phyloP scores from a whole-genome alignment of 2,797 vertebrate species.

The Tachyglossus aculeatus region DNA sequence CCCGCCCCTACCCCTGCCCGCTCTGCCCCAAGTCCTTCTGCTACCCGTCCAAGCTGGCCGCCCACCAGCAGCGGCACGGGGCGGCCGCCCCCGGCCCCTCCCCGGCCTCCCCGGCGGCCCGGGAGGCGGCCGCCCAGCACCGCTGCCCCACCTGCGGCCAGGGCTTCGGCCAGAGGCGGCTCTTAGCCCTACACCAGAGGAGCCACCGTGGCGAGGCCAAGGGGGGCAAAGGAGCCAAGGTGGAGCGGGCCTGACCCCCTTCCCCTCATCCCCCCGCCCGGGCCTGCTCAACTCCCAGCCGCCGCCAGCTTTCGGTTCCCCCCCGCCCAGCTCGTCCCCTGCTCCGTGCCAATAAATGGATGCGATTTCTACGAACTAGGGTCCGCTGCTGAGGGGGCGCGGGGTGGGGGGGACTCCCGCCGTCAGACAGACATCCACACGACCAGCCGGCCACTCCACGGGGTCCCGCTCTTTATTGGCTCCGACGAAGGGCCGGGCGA shows the following conservation, averaged over 20 bases:
- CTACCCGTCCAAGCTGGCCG: slow-evolving; percentile 66
- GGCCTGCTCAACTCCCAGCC: not conserved
- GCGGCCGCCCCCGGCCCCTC: not conserved
- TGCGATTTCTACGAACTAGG: not conserved
- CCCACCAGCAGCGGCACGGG: slow-evolving; percentile 56
- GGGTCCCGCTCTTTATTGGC: too few species aligned
- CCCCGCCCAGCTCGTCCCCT: not conserved
- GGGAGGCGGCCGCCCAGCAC: not conserved
- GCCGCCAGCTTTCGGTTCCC: not conserved
- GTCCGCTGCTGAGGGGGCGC: not conserved
- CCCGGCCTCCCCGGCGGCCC: not conserved
- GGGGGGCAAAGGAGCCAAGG: not conserved
- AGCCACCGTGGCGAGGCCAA: slow-evolving; percentile 12
- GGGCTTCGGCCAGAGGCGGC: slow-evolving; percentile 48
- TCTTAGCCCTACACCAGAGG: slow-evolving; percentile 34
- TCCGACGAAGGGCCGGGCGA: not conserved
- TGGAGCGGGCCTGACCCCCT: slow-evolving; percentile 25
- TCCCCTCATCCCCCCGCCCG: not conserved
- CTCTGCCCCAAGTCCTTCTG: slow-evolving; percentile 67
- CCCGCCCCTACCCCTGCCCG: slow-evolving; percentile 60
- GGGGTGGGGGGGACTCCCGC: not conserved
- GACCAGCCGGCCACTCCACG: too few species aligned
- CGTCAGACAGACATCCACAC: too few species aligned
- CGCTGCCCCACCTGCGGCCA: slow-evolving; percentile 41
- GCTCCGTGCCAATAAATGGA: not conserved